Evolutionary conservation across 2,797 vertebrate genomes (phyloP).

Genomic region (Valencia hispanica): DNA sequence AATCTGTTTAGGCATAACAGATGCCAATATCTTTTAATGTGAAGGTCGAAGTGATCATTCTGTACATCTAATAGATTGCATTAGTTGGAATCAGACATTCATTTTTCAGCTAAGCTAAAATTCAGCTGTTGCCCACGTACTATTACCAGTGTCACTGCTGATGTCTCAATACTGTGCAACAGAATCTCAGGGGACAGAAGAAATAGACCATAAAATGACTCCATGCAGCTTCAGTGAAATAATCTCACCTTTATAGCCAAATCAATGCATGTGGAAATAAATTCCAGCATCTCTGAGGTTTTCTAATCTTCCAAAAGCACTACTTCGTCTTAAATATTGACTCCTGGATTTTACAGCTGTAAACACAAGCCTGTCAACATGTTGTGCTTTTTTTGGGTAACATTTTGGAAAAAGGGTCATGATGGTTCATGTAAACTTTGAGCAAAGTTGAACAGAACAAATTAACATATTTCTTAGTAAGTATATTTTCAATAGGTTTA

Average conservation of each 20-base stretch:
- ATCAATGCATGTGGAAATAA: constrained; percentile 20
- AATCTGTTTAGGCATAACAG: background rate
- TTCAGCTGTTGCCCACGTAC: background rate
- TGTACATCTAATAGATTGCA: constrained; percentile 1
- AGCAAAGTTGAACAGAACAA: background rate
- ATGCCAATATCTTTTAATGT: background rate
- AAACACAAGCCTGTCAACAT: constrained; percentile 20
- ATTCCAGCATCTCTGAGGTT: constrained; percentile 12
- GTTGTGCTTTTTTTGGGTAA: constrained; percentile 9
- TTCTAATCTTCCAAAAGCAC: constrained; percentile 24
- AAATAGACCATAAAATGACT: constrained; percentile 34
- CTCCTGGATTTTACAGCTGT: constrained; percentile 26
- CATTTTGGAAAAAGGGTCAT: constrained; percentile 14
- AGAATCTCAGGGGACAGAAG: constrained; percentile 17
- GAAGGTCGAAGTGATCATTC: background rate
- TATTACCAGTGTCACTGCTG: background rate
- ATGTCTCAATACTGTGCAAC: constrained; percentile 9
- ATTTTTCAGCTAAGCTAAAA: constrained; percentile 3
- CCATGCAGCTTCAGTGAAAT: constrained; percentile 21
- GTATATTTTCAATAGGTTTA: background rate
- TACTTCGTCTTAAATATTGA: constrained; percentile 14
- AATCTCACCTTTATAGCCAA: constrained; percentile 32
- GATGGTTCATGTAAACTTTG: constrained; percentile 13
- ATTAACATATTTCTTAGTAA: background rate
- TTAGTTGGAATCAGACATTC: background rate